Percentiles rank a stretch among this genome's conserved stretches.
phyloP scores from a whole-genome alignment of 2,888 invertebrate genomes.

The Andrena minutula region DNA sequence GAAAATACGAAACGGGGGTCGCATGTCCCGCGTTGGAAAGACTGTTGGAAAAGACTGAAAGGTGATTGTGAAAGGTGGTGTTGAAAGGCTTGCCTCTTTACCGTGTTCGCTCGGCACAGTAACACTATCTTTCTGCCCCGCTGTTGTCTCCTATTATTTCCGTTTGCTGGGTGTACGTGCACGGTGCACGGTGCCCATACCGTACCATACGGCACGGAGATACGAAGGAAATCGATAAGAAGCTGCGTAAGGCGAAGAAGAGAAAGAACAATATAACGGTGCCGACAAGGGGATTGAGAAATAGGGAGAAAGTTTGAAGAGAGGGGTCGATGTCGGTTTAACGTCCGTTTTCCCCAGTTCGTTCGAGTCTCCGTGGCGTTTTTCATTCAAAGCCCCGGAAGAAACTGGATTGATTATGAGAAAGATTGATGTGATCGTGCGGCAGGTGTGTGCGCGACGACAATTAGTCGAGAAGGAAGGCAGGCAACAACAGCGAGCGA shows the following conservation, averaged over 20 bases:
- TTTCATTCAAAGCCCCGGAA: background rate
- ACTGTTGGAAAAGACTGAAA: too few species aligned
- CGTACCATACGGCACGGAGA: background rate
- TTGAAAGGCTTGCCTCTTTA: background rate
- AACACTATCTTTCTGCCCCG: background rate
- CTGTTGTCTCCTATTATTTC: too few species aligned
- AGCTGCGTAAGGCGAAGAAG: slow-evolving; percentile 31
- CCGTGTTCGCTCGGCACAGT: background rate
- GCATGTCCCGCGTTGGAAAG: too few species aligned
- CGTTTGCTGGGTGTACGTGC: background rate
- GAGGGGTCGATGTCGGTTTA: slow-evolving; percentile 1
- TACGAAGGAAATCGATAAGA: slow-evolving; percentile 27
- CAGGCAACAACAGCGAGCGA: background rate
- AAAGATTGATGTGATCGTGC: background rate
- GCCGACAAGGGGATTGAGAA: background rate
- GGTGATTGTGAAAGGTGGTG: too few species aligned
- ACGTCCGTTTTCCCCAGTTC: background rate
- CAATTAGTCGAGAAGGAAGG: background rate
- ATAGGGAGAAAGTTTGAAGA: background rate
- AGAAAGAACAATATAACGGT: background rate
- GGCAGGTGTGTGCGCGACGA: background rate
- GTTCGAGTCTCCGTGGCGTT: slow-evolving; percentile 4
- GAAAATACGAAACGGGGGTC: too few species aligned
- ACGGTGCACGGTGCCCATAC: background rate
- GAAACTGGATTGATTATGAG: background rate